phyloP scores from a whole-genome alignment of 2,888 invertebrate species.

The Lordiphosa andalusiaca region DNA sequence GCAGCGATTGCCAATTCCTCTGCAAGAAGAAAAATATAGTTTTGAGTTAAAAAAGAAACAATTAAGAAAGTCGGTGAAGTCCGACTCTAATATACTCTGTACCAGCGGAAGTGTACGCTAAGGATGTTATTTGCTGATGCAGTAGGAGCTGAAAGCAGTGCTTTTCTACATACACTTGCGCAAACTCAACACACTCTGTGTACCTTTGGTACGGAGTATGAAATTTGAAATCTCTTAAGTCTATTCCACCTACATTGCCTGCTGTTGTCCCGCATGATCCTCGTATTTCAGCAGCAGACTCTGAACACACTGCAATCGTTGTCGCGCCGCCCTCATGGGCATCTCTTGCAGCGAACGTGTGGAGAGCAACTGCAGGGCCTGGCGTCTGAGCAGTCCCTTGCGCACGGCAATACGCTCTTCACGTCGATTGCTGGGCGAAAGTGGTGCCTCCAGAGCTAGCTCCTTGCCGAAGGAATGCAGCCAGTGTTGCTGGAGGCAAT shows the following conservation, averaged over 20 bases:
- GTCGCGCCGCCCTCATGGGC: conserved; percentile 68
- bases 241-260: conserved; percentile 52
- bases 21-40: conserved; percentile 20
- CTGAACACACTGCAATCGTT: conserved; percentile 77
- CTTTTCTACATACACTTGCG: no score
- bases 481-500: conserved; percentile 77
- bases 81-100: no score
- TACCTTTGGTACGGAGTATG: no score
- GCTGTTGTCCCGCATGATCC: conserved; percentile 68
- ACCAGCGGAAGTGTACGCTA: no score
- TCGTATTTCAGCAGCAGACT: conserved; percentile 75
- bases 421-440: conserved; percentile 55
- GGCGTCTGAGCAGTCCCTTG: conserved; percentile 74
- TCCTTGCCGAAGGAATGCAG: conserved; percentile 49
- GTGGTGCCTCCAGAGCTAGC: conserved; percentile 14
- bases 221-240: no score
- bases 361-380: conserved; percentile 77
- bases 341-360: conserved; percentile 74
- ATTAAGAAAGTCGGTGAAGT: no score
- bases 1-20: conserved; percentile 73
- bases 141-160: no score
- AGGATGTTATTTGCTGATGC: not conserved
- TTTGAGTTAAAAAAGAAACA: not conserved
- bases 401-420: conserved; percentile 79
- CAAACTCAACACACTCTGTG: no score